phyloP scores from a whole-genome alignment of 2,797 vertebrate species.

The Leuciscus waleckii region DNA sequence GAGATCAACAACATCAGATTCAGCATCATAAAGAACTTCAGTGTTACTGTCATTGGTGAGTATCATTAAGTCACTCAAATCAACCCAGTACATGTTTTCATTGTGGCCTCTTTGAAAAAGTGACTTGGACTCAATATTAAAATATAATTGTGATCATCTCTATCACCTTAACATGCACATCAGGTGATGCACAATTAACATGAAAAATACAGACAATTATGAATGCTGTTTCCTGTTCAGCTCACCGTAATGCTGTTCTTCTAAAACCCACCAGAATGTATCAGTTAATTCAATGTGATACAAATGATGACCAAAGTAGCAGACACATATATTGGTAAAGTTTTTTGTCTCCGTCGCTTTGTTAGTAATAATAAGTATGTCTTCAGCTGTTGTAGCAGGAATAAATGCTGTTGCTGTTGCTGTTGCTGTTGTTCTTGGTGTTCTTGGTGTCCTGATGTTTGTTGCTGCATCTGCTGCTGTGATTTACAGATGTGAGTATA shows the following conservation, averaged over 20 bases:
- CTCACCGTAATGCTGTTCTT: background rate
- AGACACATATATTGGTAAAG: background rate
- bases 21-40: background rate
- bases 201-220: too few species aligned
- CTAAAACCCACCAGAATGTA: background rate
- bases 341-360: background rate
- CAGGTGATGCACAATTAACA: background rate
- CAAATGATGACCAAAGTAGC: background rate
- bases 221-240: background rate
- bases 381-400: background rate
- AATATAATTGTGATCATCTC: too few species aligned
- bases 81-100: background rate
- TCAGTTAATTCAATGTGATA: background rate
- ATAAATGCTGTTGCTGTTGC: background rate
- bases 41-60: background rate
- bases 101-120: too few species aligned
- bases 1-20: background rate
- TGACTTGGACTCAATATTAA: background rate
- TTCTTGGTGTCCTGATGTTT: background rate
- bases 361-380: background rate
- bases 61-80: background rate
- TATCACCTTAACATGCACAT: background rate
- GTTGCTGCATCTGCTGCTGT: background rate
- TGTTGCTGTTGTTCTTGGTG: background rate
- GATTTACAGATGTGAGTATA: background rate